These are phyloP conservation scores for Xanthia togata DNA, from an alignment of 2,888 invertebrate genomes.

Conservation along the genomic window DNA sequence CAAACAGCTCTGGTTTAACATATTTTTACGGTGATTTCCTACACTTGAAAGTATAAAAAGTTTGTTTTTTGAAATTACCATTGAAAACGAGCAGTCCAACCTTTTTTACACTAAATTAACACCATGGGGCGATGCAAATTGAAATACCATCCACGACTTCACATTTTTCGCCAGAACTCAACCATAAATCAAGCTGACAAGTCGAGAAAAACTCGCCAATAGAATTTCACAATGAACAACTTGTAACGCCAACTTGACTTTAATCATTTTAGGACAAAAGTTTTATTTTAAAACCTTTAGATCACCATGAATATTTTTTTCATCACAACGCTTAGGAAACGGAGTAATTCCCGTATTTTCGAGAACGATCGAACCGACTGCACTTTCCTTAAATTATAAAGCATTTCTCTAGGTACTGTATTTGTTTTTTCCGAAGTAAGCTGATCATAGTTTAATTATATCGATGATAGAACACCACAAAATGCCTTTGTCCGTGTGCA, in stretches of 20 bases:
- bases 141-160: background rate
- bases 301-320: background rate
- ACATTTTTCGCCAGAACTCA: background rate
- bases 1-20: no score
- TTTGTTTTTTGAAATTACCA: background rate
- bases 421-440: background rate
- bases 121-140: background rate
- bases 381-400: background rate
- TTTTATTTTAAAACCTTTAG: background rate
- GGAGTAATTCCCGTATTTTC: background rate
- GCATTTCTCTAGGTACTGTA: background rate
- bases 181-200: background rate
- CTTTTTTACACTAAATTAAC: background rate
- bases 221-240: background rate
- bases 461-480: background rate
- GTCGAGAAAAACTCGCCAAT: background rate
- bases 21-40: no score
- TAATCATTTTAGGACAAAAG: background rate
- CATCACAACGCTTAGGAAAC: background rate
- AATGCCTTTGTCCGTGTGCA: background rate
- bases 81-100: background rate
- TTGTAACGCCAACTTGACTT: background rate
- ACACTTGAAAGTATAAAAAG: no score
- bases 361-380: no score
- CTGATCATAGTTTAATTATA: background rate